These are phyloP conservation scores for Merops nubicus DNA, from an alignment of 2,113 vertebrate genomes.

Conservation along the genomic window DNA sequence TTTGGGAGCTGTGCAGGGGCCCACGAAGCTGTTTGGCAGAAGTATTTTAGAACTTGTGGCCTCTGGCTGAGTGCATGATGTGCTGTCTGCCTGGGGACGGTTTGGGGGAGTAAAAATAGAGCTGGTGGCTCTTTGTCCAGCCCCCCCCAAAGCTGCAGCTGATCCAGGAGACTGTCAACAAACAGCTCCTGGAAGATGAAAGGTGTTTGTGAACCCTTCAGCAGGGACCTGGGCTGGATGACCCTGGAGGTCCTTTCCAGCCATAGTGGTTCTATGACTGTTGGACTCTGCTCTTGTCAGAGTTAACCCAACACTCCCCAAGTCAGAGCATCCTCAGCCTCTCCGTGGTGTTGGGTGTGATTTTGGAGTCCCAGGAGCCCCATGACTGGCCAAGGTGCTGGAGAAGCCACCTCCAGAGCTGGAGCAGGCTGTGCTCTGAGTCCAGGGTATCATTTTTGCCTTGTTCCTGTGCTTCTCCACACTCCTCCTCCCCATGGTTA, in stretches of 20 bases:
- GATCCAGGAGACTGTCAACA: not conserved
- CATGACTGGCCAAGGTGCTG: too few species aligned
- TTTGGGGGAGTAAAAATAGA: not conserved
- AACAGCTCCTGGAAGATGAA: not conserved
- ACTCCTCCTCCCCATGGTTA: not conserved
- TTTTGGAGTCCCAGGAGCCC: not conserved
- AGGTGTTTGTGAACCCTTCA: not conserved
- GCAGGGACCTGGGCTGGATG: not conserved
- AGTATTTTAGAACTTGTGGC: not conserved
- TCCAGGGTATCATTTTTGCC: fast-evolving
- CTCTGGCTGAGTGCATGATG: not conserved
- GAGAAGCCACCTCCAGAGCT: not conserved
- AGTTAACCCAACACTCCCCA: not conserved
- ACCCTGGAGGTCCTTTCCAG: too few species aligned
- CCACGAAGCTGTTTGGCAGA: not conserved
- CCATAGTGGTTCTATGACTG: too few species aligned
- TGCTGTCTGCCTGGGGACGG: not conserved
- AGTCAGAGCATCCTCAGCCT: not conserved
- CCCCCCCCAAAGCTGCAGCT: too few species aligned
- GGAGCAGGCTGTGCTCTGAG: not conserved
- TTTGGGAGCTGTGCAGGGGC: not conserved
- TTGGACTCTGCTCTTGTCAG: not conserved
- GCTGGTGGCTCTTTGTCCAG: not conserved
- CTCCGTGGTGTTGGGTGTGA: not conserved
- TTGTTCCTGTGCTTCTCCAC: not conserved